Base-by-base conservation (phyloP, 2,797 vertebrate species). In the Enteromius radiatus region DNA sequence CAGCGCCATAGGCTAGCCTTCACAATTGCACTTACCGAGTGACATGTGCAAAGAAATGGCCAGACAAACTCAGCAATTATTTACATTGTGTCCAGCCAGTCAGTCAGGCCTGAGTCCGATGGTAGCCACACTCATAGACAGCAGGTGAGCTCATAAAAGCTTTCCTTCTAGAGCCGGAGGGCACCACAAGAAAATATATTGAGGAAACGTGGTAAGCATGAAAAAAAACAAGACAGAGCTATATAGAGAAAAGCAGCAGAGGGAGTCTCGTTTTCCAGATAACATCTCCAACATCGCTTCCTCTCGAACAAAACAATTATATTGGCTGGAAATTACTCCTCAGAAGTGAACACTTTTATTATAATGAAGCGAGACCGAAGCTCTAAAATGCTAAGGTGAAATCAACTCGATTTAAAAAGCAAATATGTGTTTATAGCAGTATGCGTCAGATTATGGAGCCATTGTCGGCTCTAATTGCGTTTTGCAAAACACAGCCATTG, bases 391-490 rank as follows among this genome's bases (percentile, higher is more conserved):
- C 70, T 43, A 14, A 76, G 83, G 86, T 64, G 38, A 81, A 87
- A 90, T 90, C 88, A 90, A 90, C 87, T 89, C 89, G 36, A 92
- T 92, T 89, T 91, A 88, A 90, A 63, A 90, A 91, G 88, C 91
- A 92, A 93, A 92, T 89, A 84, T 88, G 85, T 91, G 88, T 91
- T 93, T 90, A 88, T 89, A 86, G 82, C 85, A 87, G 85, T 85
- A 78, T 41, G 84, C 82, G 87, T 89, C 86, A 90, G 91, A 91
- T 92, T 92, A 92, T 73, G 82, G 86, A 88, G 84, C 81, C 88
- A 87, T 88, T 88, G 91, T 89, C 86, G 87, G 84, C 88, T 88
- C 89, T 92, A 91, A 94, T 93, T 93, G 90, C 90, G 91, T 94
- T 92, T 90, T 87, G 89, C 91, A 93, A 92, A 93, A 90, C 85